Base-by-base conservation (phyloP, 1,140 invertebrate species). In the honey bee (Apis mellifera) region DNA sequence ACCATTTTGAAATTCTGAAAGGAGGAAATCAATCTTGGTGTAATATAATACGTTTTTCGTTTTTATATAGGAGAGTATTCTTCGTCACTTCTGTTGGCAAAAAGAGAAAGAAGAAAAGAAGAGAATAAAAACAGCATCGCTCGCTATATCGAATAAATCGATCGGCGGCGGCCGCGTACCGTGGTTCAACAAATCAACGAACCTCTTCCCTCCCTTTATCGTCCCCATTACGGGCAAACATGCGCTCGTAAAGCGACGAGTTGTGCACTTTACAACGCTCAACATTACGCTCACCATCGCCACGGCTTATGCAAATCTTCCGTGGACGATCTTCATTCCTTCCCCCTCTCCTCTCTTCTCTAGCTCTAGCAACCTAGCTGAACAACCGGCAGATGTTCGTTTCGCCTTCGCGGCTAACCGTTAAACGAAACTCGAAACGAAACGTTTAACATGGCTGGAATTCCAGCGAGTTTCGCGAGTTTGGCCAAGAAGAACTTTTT, bases 291-390 rank as follows among this genome's bases (percentile, higher is more conserved):
- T 42, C 32, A 62, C 62, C 23, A 62, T 70, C n/a, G n/a, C 32
- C 19, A 48, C 21, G 72, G 48, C 79, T 68, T 62, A 68, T 82
- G 79, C 79, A 82, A 82, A 82, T 76, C 79, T 76, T 15, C 26
- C 42, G 52, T 23, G 55, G 21, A 76, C 72, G 72, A 69, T 82
- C 79, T 82, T 76, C 79, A 32, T 82, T 82, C 72, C 72, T 66
- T 50, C n/a, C 55, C 57, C 23, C 60, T 26, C 26, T 26, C 26
- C 32, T 32, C 21, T 15, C 12, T 21, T 48, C 19, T 12, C 54
- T 48, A 57, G 54, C 42, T 4, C 54, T 48, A 64, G 55, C 65
- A 78, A 32, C 62, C 48, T 42, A 7, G 75, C 64, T 68, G 42
- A 68, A 17, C 17, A 42, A 21, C 26, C 69, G 26, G 57, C 78